These are phyloP conservation scores for Cebidichthys violaceus DNA, from an alignment of 2,113 vertebrate species.

Conservation along the genomic window DNA sequence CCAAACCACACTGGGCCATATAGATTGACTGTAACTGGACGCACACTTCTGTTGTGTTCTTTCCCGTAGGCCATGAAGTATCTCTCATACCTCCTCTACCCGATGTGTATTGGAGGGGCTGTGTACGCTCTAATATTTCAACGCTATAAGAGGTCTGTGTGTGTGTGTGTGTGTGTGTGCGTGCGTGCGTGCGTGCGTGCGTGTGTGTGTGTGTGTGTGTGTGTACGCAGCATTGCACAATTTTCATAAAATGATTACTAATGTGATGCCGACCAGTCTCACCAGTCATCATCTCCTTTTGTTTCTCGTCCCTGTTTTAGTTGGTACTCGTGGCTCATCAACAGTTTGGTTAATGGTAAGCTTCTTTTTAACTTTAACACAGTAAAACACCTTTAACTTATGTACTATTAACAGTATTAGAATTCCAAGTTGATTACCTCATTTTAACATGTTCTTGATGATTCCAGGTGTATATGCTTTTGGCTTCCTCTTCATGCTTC, in stretches of 20 bases:
- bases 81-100: constrained; percentile 95
- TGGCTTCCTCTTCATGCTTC: constrained; percentile 99
- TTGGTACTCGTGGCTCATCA: constrained; percentile 99
- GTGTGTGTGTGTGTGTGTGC: background rate
- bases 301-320: constrained; percentile 74
- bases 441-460: background rate
- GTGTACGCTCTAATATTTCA: constrained; percentile 92
- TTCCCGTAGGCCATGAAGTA: constrained; percentile 93
- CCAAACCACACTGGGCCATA: background rate
- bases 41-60: background rate
- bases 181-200: background rate
- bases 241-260: background rate
- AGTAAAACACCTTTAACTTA: background rate
- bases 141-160: constrained; percentile 90
- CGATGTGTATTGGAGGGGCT: constrained; percentile 93
- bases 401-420: background rate
- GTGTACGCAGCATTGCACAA: background rate
- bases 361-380: background rate
- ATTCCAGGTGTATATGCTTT: constrained; percentile 95
- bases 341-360: constrained; percentile 97
- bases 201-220: background rate
- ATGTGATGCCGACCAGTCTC: background rate
- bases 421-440: background rate
- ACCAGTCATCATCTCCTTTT: background rate
- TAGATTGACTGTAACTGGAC: background rate